Base-by-base conservation (phyloP, 2,113 vertebrate species). In the Emberiza fucata region DNA sequence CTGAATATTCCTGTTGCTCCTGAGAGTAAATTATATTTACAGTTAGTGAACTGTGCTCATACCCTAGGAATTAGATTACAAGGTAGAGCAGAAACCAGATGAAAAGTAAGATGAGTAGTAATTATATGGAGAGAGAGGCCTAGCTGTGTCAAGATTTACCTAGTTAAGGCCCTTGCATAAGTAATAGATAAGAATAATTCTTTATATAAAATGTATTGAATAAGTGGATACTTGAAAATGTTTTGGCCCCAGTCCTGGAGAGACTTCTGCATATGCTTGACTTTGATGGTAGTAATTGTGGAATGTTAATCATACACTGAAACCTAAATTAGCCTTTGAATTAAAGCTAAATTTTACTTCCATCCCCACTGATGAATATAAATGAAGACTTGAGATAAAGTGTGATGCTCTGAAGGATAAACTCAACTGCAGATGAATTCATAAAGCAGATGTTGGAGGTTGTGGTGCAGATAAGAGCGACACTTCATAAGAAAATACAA, bases 241-340 rank as follows among this genome's bases (percentile, higher is more conserved):
- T 76, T 93, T 86, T 95, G 85, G 87, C 95, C 72, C 39, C 71
- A 77, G 64, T 89, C 89, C 65, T 95, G 56, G 39, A 78, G 86
- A 76, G 87, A 86, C 48, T 88, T 71, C 81, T 82, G 70, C 78
- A 64, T 86, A 42, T 48, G 64, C 79, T 91, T 93, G 85, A 88
- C 90, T 96, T 86, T 91, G 95, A 84, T 81, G 79, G 77, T 29
- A 61, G 29, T 81, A 86, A 87, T 53, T 83, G 35, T 37, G 54
- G 85, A 90, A 77, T 80, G 79, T 83, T 95, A 95, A 93, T 95
- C 81, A 66, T 25, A 37, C 2, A 40, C 71, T 33, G 81, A 93
- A 83, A 93, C 92, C 87, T 92, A 66, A 93, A 92, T 95, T 80
- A 90, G 64, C 83, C 64, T 77, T 72, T 86, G 78, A 90, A 94